Conservation (phyloP, 2,113 vertebrate species). For the Platysteira castanea region DNA sequence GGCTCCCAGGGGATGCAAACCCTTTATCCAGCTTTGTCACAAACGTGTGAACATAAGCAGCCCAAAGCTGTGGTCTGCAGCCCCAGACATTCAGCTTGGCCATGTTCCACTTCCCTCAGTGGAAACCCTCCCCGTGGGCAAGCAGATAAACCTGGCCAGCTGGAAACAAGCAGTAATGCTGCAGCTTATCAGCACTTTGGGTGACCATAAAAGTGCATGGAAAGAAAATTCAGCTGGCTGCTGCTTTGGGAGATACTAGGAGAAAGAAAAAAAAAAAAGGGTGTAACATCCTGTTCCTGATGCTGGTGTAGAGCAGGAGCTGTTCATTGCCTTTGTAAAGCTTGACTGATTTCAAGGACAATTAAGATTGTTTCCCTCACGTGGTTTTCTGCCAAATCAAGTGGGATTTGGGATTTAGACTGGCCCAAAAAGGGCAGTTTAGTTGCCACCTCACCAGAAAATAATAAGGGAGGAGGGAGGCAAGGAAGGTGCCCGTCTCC, state of each 20-base stretch:
- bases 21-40: background rate
- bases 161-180: background rate
- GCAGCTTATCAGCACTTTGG: background rate
- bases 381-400: background rate
- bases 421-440: background rate
- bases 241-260: background rate
- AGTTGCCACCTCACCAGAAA: background rate
- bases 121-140: background rate
- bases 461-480: background rate
- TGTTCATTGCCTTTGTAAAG: background rate
- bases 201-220: background rate
- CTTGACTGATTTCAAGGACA: background rate
- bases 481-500: background rate
- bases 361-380: background rate
- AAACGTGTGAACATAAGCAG: background rate
- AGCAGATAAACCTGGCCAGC: background rate
- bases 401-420: background rate
- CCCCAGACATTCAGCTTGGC: background rate
- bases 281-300: constrained; percentile 45
- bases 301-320: background rate
- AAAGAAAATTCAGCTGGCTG: constrained; percentile 4
- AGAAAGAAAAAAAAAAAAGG: background rate
- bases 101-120: background rate
- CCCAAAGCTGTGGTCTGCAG: background rate
- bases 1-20: background rate